Evolutionary conservation across 2,888 invertebrate genomes (phyloP).

Genomic region (Chouioia cunea): DNA sequence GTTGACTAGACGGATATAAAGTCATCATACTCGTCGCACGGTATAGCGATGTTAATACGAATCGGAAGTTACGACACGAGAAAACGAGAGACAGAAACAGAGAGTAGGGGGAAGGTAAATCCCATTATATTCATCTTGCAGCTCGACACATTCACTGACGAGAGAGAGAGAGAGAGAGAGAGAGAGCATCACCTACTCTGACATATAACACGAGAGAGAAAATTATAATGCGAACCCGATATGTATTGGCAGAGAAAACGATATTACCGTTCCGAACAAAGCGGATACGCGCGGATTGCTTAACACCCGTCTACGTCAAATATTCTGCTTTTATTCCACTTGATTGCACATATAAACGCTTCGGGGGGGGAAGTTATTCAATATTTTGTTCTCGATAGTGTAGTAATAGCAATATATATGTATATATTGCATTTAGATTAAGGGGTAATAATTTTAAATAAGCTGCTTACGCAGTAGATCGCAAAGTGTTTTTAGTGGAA

Average conservation of each 20-base stretch:
- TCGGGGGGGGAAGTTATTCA: too few species aligned
- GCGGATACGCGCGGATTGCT: slow-evolving; percentile 13
- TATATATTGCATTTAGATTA: too few species aligned
- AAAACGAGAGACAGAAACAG: too few species aligned
- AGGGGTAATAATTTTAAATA: too few species aligned
- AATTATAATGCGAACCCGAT: slow-evolving; percentile 33
- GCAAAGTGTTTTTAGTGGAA: too few species aligned
- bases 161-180: background rate
- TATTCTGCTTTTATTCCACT: too few species aligned
- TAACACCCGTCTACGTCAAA: background rate
- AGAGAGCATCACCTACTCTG: slow-evolving; percentile 1
- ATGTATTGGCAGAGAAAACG: slow-evolving; percentile 28
- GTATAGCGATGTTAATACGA: slow-evolving; percentile 10
- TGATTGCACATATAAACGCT: too few species aligned
- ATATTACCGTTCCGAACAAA: slow-evolving; percentile 10
- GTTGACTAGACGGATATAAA: too few species aligned
- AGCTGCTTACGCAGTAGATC: too few species aligned
- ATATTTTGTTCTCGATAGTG: too few species aligned
- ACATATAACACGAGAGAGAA: background rate
- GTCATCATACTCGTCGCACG: background rate
- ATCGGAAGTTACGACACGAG: background rate
- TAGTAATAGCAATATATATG: too few species aligned
- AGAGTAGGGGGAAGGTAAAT: background rate
- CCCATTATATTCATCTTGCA: slow-evolving; percentile 19
- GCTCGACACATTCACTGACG: background rate